Conservation (phyloP, 1,140 invertebrate genomes). For the Drosophila oshimai region DNA sequence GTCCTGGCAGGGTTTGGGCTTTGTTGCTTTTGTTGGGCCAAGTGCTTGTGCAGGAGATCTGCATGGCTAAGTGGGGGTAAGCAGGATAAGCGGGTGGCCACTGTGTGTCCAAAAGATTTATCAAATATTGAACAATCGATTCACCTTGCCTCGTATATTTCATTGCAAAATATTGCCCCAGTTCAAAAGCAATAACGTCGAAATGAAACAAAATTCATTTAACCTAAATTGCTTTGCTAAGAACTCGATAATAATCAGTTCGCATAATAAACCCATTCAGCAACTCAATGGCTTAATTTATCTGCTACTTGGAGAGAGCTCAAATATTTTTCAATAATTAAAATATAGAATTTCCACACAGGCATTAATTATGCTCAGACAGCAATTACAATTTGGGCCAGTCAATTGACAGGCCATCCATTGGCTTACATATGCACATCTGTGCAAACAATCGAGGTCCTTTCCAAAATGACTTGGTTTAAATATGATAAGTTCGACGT, state of each 20-base stretch:
- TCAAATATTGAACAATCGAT: conserved; percentile 32
- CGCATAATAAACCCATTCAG: conserved; percentile 1
- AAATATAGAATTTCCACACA: conserved; percentile 4
- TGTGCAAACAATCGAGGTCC: conserved; percentile 4
- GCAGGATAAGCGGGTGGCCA: neutral
- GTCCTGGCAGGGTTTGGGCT: neutral
- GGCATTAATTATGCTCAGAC: conserved; percentile 21
- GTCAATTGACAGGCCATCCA: conserved; percentile 1
- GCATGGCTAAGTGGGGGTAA: conserved; percentile 2
- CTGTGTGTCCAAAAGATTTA: conserved; percentile 43
- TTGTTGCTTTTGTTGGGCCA: conserved; percentile 24
- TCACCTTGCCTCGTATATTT: conserved; percentile 12
- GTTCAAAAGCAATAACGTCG: conserved; percentile 22
- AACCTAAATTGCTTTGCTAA: neutral
- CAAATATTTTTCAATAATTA: conserved; percentile 26
- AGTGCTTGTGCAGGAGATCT: conserved; percentile 4
- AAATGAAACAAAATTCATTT: conserved; percentile 4
- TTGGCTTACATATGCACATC: neutral
- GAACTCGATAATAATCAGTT: neutral
- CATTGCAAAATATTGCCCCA: neutral
- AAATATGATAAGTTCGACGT: neutral
- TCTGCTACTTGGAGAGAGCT: neutral
- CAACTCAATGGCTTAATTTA: neutral
- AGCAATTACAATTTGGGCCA: conserved; percentile 19
- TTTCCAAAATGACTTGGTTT: neutral